Evolutionary conservation across 30 jellyfish, hydroid and myxozoan species (phyloP), one percentile per base, ranked within the genome.

Genomic region (Phacellophora camtschatica): DNA sequence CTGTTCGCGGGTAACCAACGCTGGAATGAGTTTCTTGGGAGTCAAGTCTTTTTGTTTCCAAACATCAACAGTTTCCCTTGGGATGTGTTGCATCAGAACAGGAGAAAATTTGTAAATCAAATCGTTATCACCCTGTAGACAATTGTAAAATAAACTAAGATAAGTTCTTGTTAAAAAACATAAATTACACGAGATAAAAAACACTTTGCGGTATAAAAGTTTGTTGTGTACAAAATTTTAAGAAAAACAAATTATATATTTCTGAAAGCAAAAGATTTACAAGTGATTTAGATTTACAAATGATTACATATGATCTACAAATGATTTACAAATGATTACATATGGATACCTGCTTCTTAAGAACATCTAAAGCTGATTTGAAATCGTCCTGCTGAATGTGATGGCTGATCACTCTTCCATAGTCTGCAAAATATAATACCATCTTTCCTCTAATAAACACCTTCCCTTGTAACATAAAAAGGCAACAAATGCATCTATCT

Each of bases 61-160:
- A 19, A 83, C 84, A 20, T 86, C 95, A n/a, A 90, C 97, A 13
- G 92, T 83, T 31, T 82, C 96, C 30, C 67, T 82, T 16, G 97
- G 96, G 49, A 90, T 84, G 45, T 90, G 97, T 63, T 90, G 96
- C 96, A 90, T 90, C 66, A 90, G 71, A 9, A 82, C 92, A 1
- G 97, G 97, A 0, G 97, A 90, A 59, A 90, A 90, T 64, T 90
- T 91, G 74, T 90, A 91, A 61, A 83, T 83, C 43, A 90, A 77
- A 15, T 86, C 89, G 54, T 84, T 61, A 66, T 84, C 86, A 15
- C 45, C 55, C 95, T 84, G 75, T 18, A 13, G 36, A 67, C 7
- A 51, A 59, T 50, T 25, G 12, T 23, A 78, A 59, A 18, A 59
- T 11, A 20, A 50, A 48, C 13, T 19, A 12, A 34, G 22, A 48